phyloP scores from a whole-genome alignment of 53 echinoderm and acorn worm species.

The Pentamera pediparva region DNA sequence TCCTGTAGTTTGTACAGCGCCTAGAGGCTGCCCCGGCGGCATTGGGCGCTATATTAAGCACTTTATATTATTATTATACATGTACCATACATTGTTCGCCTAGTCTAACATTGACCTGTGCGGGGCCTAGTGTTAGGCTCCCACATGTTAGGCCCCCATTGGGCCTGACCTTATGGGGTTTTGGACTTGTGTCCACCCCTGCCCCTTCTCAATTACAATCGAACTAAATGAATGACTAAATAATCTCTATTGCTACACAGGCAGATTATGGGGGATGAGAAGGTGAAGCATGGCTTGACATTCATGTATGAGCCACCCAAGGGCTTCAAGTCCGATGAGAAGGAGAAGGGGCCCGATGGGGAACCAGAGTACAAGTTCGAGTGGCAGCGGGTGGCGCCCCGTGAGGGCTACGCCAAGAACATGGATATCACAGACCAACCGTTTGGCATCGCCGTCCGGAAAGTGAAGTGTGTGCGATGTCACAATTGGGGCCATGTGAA shows the following conservation, averaged over 20 bases:
- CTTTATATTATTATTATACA: too few relatives aligned
- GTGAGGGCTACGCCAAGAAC: conserved; percentile 55
- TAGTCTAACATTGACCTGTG: too few relatives aligned
- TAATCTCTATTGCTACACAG: conserved; percentile 7
- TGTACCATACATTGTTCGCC: too few relatives aligned
- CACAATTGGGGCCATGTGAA: conserved; percentile 91
- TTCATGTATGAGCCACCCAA: conserved; percentile 98
- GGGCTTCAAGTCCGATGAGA: conserved; percentile 59
- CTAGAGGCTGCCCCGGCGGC: too few relatives aligned
- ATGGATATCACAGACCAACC: conserved; percentile 59
- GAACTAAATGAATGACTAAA: neutral
- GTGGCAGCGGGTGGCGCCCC: conserved; percentile 74
- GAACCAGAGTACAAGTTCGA: conserved; percentile 75
- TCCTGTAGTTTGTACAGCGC: too few relatives aligned
- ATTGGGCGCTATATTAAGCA: too few relatives aligned
- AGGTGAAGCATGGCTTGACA: conserved; percentile 90
- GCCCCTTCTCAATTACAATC: too few relatives aligned
- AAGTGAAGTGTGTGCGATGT: conserved; percentile 80
- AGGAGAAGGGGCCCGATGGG: conserved; percentile 35
- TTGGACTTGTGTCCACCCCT: too few relatives aligned
- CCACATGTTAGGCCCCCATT: too few relatives aligned
- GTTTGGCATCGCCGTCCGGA: conserved; percentile 61
- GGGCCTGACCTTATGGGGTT: too few relatives aligned
- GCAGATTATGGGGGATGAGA: conserved; percentile 88
- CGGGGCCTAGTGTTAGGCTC: too few relatives aligned